Percentiles rank a stretch among this genome's conserved stretches.
Conservation (phyloP, 2,797 vertebrate species). For the Chelidonichthys spinosus region DNA sequence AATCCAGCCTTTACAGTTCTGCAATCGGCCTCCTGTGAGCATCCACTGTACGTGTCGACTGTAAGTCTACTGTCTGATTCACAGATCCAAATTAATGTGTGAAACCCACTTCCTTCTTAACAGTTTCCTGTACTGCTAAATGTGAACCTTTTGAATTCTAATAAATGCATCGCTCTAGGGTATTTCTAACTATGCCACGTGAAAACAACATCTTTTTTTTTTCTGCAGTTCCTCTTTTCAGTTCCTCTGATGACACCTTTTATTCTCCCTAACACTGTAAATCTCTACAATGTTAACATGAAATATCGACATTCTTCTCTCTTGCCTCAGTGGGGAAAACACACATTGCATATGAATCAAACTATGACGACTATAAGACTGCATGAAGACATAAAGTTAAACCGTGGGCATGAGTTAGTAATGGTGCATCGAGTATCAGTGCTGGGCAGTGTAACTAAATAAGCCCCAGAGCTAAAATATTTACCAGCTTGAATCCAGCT, state of each 20-base stretch:
- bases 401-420: neutral
- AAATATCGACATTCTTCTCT: neutral
- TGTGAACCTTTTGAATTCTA: neutral
- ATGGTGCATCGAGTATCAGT: conserved; percentile 6
- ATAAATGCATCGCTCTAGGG: neutral
- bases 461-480: conserved; percentile 61
- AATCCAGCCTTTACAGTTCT: conserved; percentile 37
- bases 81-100: neutral
- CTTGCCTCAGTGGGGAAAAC: neutral
- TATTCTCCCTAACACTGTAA: neutral
- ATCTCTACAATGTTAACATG: neutral
- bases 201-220: neutral
- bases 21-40: conserved; percentile 6
- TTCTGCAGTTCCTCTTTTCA: conserved; percentile 46
- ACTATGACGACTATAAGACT: neutral
- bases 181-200: conserved; percentile 9
- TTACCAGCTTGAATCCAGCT: conserved; percentile 56
- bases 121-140: conserved; percentile 6
- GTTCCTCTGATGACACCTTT: conserved; percentile 23
- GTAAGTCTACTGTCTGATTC: too few relatives aligned
- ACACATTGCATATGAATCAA: neutral
- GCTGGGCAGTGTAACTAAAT: conserved; percentile 49
- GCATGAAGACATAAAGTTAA: neutral
- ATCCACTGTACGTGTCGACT: neutral
- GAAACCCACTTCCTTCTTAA: conserved; percentile 42